A percentile compares a stretch with the other conserved stretches of the same genome.
These are phyloP conservation scores for Palythoa heliodiscus DNA, from an alignment of 92 coral and sea anemone genomes.

Conservation along the genomic window DNA sequence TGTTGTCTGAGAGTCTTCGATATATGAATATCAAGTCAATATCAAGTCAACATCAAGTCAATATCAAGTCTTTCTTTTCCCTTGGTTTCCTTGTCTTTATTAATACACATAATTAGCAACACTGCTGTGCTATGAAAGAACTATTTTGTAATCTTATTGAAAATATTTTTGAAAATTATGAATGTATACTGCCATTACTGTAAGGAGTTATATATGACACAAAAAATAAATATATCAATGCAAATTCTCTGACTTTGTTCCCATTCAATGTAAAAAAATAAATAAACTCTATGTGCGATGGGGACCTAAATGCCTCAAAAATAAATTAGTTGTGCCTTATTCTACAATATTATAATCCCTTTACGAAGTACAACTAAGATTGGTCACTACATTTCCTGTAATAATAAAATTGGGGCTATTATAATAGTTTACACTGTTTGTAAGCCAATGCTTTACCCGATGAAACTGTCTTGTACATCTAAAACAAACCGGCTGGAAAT, in stretches of 20 bases:
- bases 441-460: not conserved
- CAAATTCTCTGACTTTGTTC: not conserved
- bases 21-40: no score
- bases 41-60: no score
- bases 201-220: not conserved
- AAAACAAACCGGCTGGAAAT: not conserved
- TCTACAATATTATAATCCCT: not conserved
- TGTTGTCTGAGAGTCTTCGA: no score
- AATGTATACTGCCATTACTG: not conserved
- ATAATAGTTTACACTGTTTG: not conserved
- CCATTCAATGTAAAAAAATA: not conserved
- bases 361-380: not conserved
- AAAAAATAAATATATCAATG: not conserved
- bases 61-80: no score
- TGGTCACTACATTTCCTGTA: not conserved
- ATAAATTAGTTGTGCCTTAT: not conserved
- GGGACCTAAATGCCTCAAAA: not conserved
- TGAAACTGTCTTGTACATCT: not conserved
- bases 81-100: no score
- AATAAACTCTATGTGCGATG: not conserved
- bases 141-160: not conserved
- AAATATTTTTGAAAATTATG: not conserved
- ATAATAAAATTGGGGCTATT: not conserved
- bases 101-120: no score
- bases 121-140: not conserved